Evolutionary conservation across 2,113 vertebrate species (phyloP).

Genomic region (Falcunculus frontatus): DNA sequence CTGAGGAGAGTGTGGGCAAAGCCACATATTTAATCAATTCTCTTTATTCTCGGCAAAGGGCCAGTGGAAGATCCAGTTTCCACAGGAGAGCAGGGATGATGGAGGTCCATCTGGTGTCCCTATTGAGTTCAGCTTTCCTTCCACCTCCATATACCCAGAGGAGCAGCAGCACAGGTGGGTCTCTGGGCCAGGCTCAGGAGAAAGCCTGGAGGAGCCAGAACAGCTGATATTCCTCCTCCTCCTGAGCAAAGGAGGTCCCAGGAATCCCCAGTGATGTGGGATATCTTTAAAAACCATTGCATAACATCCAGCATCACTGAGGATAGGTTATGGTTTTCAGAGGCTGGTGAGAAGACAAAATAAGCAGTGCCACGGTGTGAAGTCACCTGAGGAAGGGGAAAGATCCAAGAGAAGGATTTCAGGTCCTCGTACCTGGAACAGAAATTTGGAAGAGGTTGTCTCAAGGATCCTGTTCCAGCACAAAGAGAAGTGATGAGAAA

Average conservation of each 20-base stretch:
- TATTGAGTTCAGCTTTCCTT: background rate
- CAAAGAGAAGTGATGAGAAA: background rate
- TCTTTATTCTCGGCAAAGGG: background rate
- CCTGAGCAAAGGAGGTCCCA: background rate
- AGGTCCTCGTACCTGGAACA: background rate
- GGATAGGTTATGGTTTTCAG: background rate
- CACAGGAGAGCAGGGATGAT: background rate
- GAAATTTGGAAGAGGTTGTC: background rate
- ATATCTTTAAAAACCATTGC: background rate
- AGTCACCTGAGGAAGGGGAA: background rate
- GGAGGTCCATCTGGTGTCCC: background rate
- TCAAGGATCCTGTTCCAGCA: background rate
- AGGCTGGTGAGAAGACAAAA: background rate
- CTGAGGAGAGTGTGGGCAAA: background rate
- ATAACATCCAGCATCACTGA: background rate
- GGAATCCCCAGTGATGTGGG: background rate
- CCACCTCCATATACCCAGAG: background rate
- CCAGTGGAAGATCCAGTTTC: background rate
- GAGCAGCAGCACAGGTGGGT: background rate
- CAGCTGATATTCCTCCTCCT: background rate
- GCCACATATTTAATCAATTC: background rate
- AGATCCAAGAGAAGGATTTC: background rate
- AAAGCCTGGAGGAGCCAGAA: background rate
- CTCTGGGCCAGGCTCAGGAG: background rate
- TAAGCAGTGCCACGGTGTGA: background rate